Percentiles rank a stretch among this genome's conserved stretches.
phyloP scores from a whole-genome alignment of 2,888 invertebrate species.

The Leucania comma region DNA sequence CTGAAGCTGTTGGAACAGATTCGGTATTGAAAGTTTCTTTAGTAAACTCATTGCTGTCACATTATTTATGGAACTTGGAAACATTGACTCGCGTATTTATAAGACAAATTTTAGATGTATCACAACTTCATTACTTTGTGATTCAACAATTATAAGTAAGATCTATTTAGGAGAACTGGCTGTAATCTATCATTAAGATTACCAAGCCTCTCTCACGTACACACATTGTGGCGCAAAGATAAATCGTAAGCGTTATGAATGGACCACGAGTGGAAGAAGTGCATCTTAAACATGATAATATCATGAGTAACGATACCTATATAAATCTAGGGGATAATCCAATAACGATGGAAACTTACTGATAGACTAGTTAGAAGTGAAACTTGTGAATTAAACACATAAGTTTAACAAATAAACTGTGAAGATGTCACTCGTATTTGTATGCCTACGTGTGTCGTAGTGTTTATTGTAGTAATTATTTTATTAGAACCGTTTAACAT shows the following conservation, averaged over 20 bases:
- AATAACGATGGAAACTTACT: constrained; percentile 51
- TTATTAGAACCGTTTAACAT: constrained; percentile 1
- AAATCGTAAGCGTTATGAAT: constrained; percentile 42
- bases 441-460: constrained; percentile 5
- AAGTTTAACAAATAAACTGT: constrained; percentile 43
- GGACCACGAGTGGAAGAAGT: constrained; percentile 17
- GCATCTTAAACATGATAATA: constrained; percentile 41
- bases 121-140: constrained; percentile 7
- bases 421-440: constrained; percentile 11
- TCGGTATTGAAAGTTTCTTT: constrained; percentile 13
- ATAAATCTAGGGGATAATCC: constrained; percentile 41
- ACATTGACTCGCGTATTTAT: constrained; percentile 1
- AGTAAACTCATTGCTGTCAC: background rate
- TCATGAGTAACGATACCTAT: constrained; percentile 27
- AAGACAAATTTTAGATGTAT: background rate
- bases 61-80: background rate
- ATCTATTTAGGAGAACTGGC: constrained; percentile 15
- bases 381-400: constrained; percentile 52
- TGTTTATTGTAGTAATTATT: constrained; percentile 7
- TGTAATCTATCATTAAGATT: constrained; percentile 31
- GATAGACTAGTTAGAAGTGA: constrained; percentile 10
- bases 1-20: constrained; percentile 7
- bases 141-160: constrained; percentile 4
- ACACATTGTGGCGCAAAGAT: constrained; percentile 8
- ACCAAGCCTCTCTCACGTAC: constrained; percentile 25